Percentiles rank a stretch among this genome's conserved stretches.
phyloP scores from a whole-genome alignment of 2,888 invertebrate genomes.

The Drosophila aldrichi region DNA sequence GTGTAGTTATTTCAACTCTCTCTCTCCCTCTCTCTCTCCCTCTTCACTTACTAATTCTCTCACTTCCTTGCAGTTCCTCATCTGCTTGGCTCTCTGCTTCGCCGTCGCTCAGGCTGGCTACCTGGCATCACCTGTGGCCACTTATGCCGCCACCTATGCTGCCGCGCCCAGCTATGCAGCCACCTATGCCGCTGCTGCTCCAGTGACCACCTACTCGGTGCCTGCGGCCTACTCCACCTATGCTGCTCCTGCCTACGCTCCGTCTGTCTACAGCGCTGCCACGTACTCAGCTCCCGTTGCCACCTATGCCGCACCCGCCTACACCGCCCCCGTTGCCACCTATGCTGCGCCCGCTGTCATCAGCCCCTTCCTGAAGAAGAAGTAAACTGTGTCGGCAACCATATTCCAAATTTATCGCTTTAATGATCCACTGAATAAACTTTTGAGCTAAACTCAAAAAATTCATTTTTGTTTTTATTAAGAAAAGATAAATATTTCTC shows the following conservation, averaged over 20 bases:
- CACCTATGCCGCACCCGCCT: conserved; percentile 54
- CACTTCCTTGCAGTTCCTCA: conserved; percentile 65
- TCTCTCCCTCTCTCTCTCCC: neutral
- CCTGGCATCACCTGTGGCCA: conserved; percentile 59
- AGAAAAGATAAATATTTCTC: neutral
- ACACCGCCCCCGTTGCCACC: conserved; percentile 61
- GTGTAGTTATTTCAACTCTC: conserved; percentile 7
- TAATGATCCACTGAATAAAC: conserved; percentile 48
- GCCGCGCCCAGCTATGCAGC: conserved; percentile 55
- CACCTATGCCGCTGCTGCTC: conserved; percentile 61
- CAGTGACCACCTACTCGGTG: conserved; percentile 52
- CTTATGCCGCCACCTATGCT: conserved; percentile 52
- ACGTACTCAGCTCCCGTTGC: conserved; percentile 61
- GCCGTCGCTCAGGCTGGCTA: conserved; percentile 79
- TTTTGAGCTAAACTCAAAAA: conserved; percentile 8
- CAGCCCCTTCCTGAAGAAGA: conserved; percentile 74
- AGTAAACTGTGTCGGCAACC: conserved; percentile 46
- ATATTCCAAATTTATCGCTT: no score
- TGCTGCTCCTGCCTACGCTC: conserved; percentile 51
- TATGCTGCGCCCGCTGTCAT: conserved; percentile 67
- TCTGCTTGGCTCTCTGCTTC: conserved; percentile 80
- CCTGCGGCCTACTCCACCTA: conserved; percentile 54
- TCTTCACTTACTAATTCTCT: conserved; percentile 18
- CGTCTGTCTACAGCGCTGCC: conserved; percentile 55
- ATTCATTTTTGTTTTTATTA: neutral